Evolutionary conservation across 2,113 vertebrate species (phyloP).

Genomic region (Tupaia tana): DNA sequence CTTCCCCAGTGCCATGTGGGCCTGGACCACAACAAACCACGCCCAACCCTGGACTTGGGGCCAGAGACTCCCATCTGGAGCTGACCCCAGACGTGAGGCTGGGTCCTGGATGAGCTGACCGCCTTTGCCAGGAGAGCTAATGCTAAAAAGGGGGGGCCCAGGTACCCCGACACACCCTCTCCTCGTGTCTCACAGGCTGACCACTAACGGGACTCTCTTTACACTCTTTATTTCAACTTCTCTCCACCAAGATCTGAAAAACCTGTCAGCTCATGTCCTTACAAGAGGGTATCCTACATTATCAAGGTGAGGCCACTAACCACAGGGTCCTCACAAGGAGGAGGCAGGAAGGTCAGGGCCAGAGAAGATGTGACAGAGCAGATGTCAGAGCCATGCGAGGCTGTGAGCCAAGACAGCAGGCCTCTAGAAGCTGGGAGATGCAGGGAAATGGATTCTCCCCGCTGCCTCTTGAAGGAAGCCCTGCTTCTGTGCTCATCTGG

Average conservation of each 20-base stretch:
- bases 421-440: too few species aligned
- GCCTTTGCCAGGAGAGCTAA: neutral
- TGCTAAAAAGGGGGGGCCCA: neutral
- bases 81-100: neutral
- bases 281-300: neutral
- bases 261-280: neutral
- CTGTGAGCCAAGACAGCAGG: neutral
- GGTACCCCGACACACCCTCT: rapidly evolving
- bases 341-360: neutral
- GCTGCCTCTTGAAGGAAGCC: neutral
- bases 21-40: neutral
- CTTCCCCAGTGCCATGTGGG: rapidly evolving
- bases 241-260: neutral
- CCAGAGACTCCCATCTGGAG: neutral
- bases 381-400: rapidly evolving
- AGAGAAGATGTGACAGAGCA: neutral
- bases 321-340: neutral
- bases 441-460: neutral
- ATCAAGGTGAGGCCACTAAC: rapidly evolving
- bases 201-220: neutral
- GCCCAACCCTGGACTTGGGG: neutral
- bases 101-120: too few species aligned
- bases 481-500: too few species aligned
- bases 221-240: neutral
- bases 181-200: neutral